Evolutionary conservation across 2,888 invertebrate species (phyloP), one percentile per base, ranked within the genome.

Genomic region (Kuschelorhynchus macadamiae): DNA sequence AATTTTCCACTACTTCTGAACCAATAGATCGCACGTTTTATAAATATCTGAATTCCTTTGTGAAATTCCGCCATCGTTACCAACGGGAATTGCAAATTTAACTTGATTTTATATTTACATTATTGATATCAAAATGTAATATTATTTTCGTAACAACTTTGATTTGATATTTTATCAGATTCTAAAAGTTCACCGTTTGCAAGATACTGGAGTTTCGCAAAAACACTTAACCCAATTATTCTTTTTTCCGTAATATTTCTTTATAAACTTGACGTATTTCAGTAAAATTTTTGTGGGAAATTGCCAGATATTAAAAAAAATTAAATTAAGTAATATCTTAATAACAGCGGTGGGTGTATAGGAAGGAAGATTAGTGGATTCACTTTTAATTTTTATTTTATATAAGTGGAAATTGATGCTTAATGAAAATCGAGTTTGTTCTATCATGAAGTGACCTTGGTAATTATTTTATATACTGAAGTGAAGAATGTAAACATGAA

Each of bases 41-140:
- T 25, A 56, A 56, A 56, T 56, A 41, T 42, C 41, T 56, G 25
- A 17, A 56, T 56, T 30, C 30, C 55, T 56, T 56, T 56, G 55
- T 56, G 55, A 56, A 17, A 42, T 56, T 56, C 25, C 52, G 20
- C 17, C 21, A 61, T 49, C 39, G 20, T 39, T 61, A 11, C 61
- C 30, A 52, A 61, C 42, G 50, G 52, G 52, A 18, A 50, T 61
- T 61, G 30, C 21, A 56, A 21, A 56, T 56, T 56, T 42, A 56
- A 56, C 55, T 42, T 25, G 55, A 56, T 56, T 56, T 56, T 42
- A 16, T 42, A 56, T 21, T 39, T 49, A 41, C 41, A 41, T 61
- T 50, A 42, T 44, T 49, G 50, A 49, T 25, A 60, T 60, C 50
- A 60, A 60, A 60, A 47, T 49, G 49, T 47, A 47, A 61, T 52